Evolutionary conservation across 2,113 vertebrate genomes (phyloP).

Genomic region (Ctenomys sociabilis): DNA sequence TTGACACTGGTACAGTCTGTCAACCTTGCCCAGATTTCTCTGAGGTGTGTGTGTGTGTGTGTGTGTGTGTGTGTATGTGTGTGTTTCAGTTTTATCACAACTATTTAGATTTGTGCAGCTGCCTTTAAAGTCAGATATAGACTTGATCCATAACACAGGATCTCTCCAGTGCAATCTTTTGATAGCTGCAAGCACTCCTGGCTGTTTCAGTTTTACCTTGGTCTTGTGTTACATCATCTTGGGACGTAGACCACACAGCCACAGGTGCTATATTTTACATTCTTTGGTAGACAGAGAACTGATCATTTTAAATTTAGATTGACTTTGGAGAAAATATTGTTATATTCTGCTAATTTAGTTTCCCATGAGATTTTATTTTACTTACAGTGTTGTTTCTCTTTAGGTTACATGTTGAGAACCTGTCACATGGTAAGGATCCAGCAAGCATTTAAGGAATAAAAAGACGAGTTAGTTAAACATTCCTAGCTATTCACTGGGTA

Average conservation of each 20-base stretch:
- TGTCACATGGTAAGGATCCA: background rate
- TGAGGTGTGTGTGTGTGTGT: background rate
- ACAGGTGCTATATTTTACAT: background rate
- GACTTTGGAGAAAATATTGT: constrained; percentile 17
- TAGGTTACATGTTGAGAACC: background rate
- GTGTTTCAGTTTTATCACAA: background rate
- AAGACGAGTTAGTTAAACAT: background rate
- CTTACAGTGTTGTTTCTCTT: constrained; percentile 12
- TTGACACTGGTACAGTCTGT: background rate
- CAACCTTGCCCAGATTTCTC: background rate
- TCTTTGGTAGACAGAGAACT: background rate
- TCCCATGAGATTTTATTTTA: constrained; percentile 31
- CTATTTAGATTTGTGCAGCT: background rate
- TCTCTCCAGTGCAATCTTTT: background rate
- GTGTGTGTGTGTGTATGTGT: background rate
- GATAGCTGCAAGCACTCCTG: background rate
- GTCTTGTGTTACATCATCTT: background rate
- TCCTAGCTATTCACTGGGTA: background rate
- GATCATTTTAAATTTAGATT: constrained; percentile 43
- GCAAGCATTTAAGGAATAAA: constrained; percentile 2
- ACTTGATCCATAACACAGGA: background rate
- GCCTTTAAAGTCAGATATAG: background rate
- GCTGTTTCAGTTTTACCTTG: constrained; percentile 34
- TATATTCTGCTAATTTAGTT: constrained; percentile 23
- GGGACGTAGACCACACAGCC: background rate